These are phyloP conservation scores for Lagria hirta DNA, from an alignment of 2,888 invertebrate species.

Conservation along the genomic window DNA sequence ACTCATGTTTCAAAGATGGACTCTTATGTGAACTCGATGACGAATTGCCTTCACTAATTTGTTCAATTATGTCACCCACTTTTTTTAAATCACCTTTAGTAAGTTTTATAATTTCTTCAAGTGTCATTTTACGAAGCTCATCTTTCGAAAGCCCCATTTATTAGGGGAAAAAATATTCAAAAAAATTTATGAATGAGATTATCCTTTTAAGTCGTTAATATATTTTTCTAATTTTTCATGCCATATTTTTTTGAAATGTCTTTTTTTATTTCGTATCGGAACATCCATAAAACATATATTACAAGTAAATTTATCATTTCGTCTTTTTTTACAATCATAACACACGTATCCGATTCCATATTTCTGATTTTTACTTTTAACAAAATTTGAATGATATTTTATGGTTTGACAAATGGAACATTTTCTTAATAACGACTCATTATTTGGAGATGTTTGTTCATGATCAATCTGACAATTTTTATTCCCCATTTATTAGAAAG, in stretches of 20 bases:
- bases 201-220: slow-evolving; percentile 3
- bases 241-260: slow-evolving; percentile 15
- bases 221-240: slow-evolving; percentile 17
- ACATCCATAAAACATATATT: slow-evolving; percentile 15
- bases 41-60: slow-evolving; percentile 4
- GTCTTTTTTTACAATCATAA: slow-evolving; percentile 10
- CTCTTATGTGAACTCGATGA: slow-evolving; percentile 1
- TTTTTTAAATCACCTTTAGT: slow-evolving; percentile 7
- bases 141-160: slow-evolving; percentile 12
- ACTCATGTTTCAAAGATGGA: slow-evolving; percentile 9
- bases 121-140: slow-evolving; percentile 7
- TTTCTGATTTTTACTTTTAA: slow-evolving; percentile 17
- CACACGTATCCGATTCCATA: slow-evolving; percentile 11
- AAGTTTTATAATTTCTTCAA: too few relatives aligned
- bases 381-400: slow-evolving; percentile 13
- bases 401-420: slow-evolving; percentile 10
- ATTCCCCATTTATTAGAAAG: slow-evolving; percentile 3
- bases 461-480: slow-evolving; percentile 13
- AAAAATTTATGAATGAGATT: slow-evolving; percentile 1
- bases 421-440: slow-evolving; percentile 11
- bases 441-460: slow-evolving; percentile 10
- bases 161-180: slow-evolving; percentile 6
- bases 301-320: slow-evolving; percentile 17
- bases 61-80: slow-evolving; percentile 6
- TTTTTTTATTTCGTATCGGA: slow-evolving; percentile 11